A percentile compares a stretch with the other conserved stretches of the same genome.
Evolutionary conservation across 2,888 invertebrate genomes (phyloP).

Genomic region (Drosophila subsilvestris): DNA sequence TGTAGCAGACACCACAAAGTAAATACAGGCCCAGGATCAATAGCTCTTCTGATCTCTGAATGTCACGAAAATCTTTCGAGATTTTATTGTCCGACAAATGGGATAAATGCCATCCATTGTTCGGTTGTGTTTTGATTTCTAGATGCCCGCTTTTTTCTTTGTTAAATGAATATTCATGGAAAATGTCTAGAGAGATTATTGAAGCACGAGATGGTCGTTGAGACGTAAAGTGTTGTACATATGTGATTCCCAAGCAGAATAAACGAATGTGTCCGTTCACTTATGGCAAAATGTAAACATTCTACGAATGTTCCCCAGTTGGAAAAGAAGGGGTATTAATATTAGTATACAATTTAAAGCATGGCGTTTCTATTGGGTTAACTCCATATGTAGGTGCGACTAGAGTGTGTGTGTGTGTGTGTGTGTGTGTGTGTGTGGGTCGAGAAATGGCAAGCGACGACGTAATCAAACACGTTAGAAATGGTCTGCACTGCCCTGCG

Average conservation of each 20-base stretch:
- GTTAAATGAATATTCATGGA: not conserved
- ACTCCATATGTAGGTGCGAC: not conserved
- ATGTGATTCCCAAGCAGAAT: no score
- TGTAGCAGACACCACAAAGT: not conserved
- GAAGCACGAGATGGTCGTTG: no score
- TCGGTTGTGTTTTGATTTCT: not conserved
- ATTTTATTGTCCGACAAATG: not conserved
- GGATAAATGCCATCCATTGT: not conserved
- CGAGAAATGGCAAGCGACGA: conserved; percentile 21
- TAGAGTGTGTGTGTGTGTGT: not conserved
- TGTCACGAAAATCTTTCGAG: not conserved
- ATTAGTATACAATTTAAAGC: no score
- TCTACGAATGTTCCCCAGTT: no score
- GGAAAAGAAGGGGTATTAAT: no score
- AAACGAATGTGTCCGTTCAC: no score
- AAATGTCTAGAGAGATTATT: not conserved
- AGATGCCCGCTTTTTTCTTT: not conserved
- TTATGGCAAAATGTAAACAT: no score
- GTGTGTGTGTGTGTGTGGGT: conserved; percentile 11
- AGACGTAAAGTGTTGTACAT: no score
- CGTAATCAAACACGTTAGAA: conserved; percentile 12
- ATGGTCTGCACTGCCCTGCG: conserved; percentile 5
- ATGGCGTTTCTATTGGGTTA: not conserved
- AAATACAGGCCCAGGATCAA: no score
- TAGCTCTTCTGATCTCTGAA: not conserved